Evolutionary conservation across 2,797 vertebrate species (phyloP), one percentile per base, ranked within the genome.

Genomic region (Gymnothorax javanicus): DNA sequence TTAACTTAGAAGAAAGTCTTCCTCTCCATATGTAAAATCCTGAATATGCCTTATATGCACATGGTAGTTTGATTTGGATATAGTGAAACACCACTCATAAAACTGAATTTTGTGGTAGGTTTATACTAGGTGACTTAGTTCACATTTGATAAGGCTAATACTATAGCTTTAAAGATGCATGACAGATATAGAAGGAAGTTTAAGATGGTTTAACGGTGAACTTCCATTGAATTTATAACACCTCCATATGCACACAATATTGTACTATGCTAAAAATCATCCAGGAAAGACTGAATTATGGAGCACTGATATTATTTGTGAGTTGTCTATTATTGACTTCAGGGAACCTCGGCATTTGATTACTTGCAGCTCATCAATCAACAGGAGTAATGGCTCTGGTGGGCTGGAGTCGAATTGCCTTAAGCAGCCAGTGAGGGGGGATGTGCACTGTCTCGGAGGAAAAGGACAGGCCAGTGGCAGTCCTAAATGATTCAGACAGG

Each of bases 291-390:
- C 9, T 84, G 83, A 84, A 52, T 84, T 84, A 84, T 84, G 83
- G 83, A 84, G 83, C 59, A 33, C 33, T 67, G 83, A 50, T 64
- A 84, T 84, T 84, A 84, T 67, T 84, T 84, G 83, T 84, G 83
- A 62, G 83, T 64, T 23, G 20, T 59, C 58, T 20, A 12, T 84
- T 62, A 67, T 92, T 90, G 92, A 93, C 93, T 90, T 89, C 86
- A 79, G 89, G 90, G 88, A 88, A 88, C 79, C 52, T 89, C 88
- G 90, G 91, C 79, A 87, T 90, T 92, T 92, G 91, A 94, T 94
- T 91, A 92, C 89, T 17, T 81, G 88, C 89, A 87, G 89, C 88
- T 88, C 92, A 91, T 94, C 91, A 91, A 67, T 94, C 93, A 90
- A 81, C 1, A 7, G 91, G 90, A 94, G 85, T 88, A 93, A 93